phyloP scores from a whole-genome alignment of 2,797 vertebrate species.

The Selene dorsalis region DNA sequence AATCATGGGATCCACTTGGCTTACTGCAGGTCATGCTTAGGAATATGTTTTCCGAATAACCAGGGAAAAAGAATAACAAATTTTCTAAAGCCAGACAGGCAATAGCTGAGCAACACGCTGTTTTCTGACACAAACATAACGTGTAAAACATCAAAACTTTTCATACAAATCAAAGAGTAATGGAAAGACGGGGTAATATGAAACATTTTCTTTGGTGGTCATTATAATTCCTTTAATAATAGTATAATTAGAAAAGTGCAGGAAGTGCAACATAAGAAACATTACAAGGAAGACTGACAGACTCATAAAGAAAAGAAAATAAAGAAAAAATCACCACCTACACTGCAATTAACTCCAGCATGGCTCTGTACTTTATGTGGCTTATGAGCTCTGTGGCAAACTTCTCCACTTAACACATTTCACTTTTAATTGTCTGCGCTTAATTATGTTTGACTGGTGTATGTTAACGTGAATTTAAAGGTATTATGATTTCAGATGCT shows the following conservation, averaged over 20 bases:
- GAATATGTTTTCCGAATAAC: conserved; percentile 37
- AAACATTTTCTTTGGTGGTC: background rate
- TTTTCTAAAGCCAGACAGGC: background rate
- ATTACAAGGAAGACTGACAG: conserved; percentile 12
- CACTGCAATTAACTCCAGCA: conserved; percentile 1
- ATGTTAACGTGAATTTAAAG: background rate
- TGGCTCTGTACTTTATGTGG: background rate
- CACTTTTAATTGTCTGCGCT: background rate
- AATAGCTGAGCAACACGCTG: background rate
- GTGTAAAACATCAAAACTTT: background rate
- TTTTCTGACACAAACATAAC: background rate
- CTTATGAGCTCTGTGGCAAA: conserved; percentile 13
- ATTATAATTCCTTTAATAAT: background rate
- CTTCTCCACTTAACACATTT: background rate
- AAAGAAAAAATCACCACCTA: background rate
- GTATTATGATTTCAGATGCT: background rate
- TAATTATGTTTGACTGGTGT: conserved; percentile 17
- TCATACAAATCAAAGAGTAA: background rate
- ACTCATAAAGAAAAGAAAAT: background rate
- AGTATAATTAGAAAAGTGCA: background rate
- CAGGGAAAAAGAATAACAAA: background rate
- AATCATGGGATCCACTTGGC: conserved; percentile 29
- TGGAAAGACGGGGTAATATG: background rate
- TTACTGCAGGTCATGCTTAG: conserved; percentile 28
- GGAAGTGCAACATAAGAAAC: background rate